phyloP scores from a whole-genome alignment of 2,113 vertebrate species.

The Okapia johnstoni region DNA sequence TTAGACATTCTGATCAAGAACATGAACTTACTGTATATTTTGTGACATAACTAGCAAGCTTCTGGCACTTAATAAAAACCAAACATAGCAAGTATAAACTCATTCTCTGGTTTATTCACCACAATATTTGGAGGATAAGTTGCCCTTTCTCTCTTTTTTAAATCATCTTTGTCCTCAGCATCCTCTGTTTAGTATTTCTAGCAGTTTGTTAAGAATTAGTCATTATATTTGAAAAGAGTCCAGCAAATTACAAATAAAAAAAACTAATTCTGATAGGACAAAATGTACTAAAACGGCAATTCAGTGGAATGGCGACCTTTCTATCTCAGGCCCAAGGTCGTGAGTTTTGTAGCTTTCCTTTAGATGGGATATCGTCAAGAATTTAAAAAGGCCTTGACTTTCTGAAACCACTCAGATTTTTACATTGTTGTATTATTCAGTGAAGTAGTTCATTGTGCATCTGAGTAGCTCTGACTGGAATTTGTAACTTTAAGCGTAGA shows the following conservation, averaged over 20 bases:
- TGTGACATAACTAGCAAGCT: background rate
- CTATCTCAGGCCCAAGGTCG: constrained; percentile 40
- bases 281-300: background rate
- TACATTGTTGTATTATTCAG: constrained; percentile 1
- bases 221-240: constrained; percentile 21
- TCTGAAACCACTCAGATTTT: background rate
- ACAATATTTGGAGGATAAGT: background rate
- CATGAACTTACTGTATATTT: background rate
- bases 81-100: background rate
- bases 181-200: background rate
- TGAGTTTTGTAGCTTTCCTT: background rate
- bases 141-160: background rate
- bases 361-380: background rate
- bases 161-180: background rate
- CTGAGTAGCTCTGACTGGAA: background rate
- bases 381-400: constrained; percentile 8
- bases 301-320: background rate
- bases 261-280: background rate
- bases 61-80: background rate
- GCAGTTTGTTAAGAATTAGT: background rate
- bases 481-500: constrained; percentile 19
- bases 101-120: background rate
- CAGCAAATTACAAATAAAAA: background rate
- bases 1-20: background rate
- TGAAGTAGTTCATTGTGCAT: constrained; percentile 47